A percentile compares a stretch with the other conserved stretches of the same genome.
These are phyloP conservation scores for Intellagama lesueurii DNA, from an alignment of 2,797 vertebrate genomes.

Conservation along the genomic window DNA sequence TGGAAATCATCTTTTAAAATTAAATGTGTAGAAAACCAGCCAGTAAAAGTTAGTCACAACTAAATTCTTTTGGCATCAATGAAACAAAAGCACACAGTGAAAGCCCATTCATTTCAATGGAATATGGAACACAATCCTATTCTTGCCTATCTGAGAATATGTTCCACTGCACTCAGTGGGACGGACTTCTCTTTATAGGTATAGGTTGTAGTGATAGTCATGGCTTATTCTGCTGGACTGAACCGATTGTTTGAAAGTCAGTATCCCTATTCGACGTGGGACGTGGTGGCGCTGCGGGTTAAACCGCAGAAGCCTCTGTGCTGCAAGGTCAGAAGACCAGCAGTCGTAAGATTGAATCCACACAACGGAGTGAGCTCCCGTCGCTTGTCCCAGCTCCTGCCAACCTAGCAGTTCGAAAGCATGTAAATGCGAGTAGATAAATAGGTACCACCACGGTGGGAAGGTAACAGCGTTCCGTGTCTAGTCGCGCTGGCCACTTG, in stretches of 20 bases:
- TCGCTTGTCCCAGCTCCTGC: too few species aligned
- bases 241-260: slow-evolving; percentile 11
- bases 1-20: slow-evolving; percentile 24
- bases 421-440: too few species aligned
- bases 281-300: too few species aligned
- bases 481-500: too few species aligned
- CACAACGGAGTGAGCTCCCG: too few species aligned
- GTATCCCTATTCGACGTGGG: too few species aligned
- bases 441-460: too few species aligned
- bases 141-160: background rate
- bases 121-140: background rate
- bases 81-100: background rate
- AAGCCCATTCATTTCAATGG: background rate
- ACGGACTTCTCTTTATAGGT: background rate
- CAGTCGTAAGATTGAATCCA: too few species aligned
- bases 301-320: too few species aligned
- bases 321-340: too few species aligned
- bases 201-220: background rate
- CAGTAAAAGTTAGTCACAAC: slow-evolving; percentile 35
- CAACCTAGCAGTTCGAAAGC: too few species aligned
- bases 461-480: too few species aligned
- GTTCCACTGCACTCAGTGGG: background rate
- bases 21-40: background rate
- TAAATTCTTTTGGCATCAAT: background rate
- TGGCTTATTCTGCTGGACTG: background rate